Percentiles rank a stretch among this genome's conserved stretches.
Conservation (phyloP, 2,888 invertebrate genomes). For the Thymelicus acteon region DNA sequence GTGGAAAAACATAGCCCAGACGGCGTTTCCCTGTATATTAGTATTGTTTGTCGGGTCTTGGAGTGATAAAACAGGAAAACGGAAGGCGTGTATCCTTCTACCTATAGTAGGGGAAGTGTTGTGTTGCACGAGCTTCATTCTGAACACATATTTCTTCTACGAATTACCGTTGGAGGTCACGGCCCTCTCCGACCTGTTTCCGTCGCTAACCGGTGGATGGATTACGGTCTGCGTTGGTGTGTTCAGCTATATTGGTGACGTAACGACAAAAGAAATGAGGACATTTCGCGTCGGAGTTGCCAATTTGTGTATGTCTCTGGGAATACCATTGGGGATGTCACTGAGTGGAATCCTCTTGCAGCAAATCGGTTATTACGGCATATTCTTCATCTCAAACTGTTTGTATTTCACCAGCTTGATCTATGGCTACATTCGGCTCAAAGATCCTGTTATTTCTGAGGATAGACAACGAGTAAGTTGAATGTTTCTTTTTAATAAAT, state of each 20-base stretch:
- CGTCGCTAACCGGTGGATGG: slow-evolving; percentile 84
- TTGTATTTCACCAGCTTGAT: slow-evolving; percentile 80
- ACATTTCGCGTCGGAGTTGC: slow-evolving; percentile 87
- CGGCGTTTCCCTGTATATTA: slow-evolving; percentile 82
- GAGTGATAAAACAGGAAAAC: slow-evolving; percentile 85
- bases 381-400: slow-evolving; percentile 79
- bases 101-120: slow-evolving; percentile 84
- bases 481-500: neutral
- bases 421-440: slow-evolving; percentile 77
- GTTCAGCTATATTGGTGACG: slow-evolving; percentile 87
- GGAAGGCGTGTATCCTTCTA: slow-evolving; percentile 85
- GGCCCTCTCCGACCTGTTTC: slow-evolving; percentile 82
- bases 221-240: slow-evolving; percentile 85
- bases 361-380: slow-evolving; percentile 80
- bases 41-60: slow-evolving; percentile 86
- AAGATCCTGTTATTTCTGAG: slow-evolving; percentile 71
- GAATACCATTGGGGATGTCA: slow-evolving; percentile 85
- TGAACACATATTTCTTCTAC: slow-evolving; percentile 85
- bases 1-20: slow-evolving; percentile 85
- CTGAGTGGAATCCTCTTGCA: slow-evolving; percentile 82
- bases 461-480: slow-evolving; percentile 73
- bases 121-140: slow-evolving; percentile 78
- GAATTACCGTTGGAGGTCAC: slow-evolving; percentile 84
- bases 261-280: slow-evolving; percentile 84
- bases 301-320: slow-evolving; percentile 86